A percentile compares a stretch with the other conserved stretches of the same genome.
phyloP scores from a whole-genome alignment of 2,888 invertebrate genomes.

The Pseudococcus jackbeardsleyi region DNA sequence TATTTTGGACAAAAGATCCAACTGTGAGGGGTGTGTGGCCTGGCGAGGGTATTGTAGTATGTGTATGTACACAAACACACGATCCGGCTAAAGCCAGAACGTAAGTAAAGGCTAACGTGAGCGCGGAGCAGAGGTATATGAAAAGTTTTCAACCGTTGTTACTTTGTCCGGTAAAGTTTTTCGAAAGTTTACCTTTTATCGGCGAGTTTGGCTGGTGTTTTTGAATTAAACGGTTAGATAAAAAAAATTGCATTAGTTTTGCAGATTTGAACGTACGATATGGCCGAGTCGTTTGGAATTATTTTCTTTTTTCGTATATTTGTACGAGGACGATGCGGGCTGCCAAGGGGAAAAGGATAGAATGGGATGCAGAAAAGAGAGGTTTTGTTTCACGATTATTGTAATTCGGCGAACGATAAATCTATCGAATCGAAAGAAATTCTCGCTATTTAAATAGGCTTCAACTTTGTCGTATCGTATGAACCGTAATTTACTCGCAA shows the following conservation, averaged over 20 bases:
- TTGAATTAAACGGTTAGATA: slow-evolving; percentile 19
- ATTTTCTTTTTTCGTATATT: background rate
- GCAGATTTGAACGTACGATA: slow-evolving; percentile 12
- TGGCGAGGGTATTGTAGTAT: background rate
- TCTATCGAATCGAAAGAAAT: slow-evolving; percentile 1
- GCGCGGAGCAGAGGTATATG: background rate
- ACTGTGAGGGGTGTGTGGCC: background rate
- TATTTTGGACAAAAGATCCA: slow-evolving; percentile 16
- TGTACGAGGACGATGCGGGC: background rate
- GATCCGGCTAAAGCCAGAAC: too few species aligned
- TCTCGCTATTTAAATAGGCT: background rate
- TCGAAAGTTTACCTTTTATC: slow-evolving; percentile 6
- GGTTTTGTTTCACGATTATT: slow-evolving; percentile 13
- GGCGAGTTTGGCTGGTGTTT: background rate
- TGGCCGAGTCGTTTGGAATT: background rate
- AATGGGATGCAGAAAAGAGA: background rate
- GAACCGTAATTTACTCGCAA: background rate
- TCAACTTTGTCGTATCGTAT: background rate
- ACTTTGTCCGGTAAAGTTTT: slow-evolving; percentile 24
- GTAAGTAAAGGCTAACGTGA: background rate
- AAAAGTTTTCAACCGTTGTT: background rate
- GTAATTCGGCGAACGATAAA: slow-evolving; percentile 4
- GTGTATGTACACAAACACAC: background rate
- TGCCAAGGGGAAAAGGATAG: background rate
- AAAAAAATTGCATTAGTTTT: slow-evolving; percentile 19